A percentile compares a stretch with the other conserved stretches of the same genome.
Conservation (phyloP, 2,888 invertebrate species). For the Rhamphomyia laevipes region DNA sequence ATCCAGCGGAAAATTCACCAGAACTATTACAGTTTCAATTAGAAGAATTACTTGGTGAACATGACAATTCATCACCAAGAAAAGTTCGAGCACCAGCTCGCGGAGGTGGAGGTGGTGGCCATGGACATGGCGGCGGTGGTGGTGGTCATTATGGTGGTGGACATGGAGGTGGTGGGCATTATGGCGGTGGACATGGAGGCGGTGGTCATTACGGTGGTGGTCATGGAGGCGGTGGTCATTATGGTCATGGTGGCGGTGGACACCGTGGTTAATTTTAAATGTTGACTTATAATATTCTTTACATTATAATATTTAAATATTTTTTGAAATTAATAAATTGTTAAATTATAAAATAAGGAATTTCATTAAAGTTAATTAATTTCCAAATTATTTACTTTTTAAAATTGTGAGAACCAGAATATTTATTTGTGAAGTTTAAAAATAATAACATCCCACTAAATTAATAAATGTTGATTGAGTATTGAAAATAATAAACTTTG, state of each 20-base stretch:
- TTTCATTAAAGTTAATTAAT: too few relatives aligned
- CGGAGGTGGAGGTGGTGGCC: neutral
- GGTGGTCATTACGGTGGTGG: neutral
- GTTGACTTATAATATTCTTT: too few relatives aligned
- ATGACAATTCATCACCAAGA: neutral
- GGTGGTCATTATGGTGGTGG: neutral
- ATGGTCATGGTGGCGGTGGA: neutral
- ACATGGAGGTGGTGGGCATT: neutral
- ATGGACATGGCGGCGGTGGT: neutral
- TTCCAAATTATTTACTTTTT: too few relatives aligned
- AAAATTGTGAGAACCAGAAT: too few relatives aligned
- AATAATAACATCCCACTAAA: too few relatives aligned
- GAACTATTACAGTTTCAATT: too few relatives aligned
- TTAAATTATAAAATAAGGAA: too few relatives aligned
- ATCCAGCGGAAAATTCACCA: slow-evolving; percentile 3
- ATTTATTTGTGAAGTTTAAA: too few relatives aligned
- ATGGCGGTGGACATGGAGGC: neutral
- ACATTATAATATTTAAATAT: too few relatives aligned
- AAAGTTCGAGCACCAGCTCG: neutral
- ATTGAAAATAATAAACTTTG: too few relatives aligned
- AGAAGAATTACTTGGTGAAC: slow-evolving; percentile 3
- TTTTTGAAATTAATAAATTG: too few relatives aligned
- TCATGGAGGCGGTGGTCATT: neutral
- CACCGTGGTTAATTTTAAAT: slow-evolving; percentile 7
- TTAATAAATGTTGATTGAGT: too few relatives aligned